Percentiles rank a stretch among this genome's conserved stretches.
Evolutionary conservation across 2,888 invertebrate species (phyloP).

Genomic region (Subacronicta megacephala): DNA sequence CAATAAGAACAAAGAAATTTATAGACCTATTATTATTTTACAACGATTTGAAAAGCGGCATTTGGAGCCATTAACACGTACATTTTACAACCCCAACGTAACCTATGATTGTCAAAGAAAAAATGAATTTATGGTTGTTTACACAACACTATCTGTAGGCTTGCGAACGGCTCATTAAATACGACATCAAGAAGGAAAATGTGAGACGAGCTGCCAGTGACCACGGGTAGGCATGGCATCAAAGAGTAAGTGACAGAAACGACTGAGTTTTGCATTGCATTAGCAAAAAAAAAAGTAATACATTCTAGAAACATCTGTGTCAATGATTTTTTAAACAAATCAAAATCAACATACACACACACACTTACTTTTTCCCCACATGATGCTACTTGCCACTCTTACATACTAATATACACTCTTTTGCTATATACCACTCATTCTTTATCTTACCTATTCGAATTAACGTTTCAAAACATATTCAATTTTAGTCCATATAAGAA

Average conservation of each 20-base stretch:
- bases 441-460: too few species aligned
- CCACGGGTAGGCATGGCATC: constrained; percentile 55
- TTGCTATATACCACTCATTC: too few species aligned
- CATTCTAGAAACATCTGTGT: constrained; percentile 13
- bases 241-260: constrained; percentile 54
- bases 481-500: neutral
- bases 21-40: constrained; percentile 22
- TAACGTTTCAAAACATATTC: too few species aligned
- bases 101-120: constrained; percentile 57
- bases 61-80: constrained; percentile 52
- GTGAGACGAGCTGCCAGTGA: constrained; percentile 58
- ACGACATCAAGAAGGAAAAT: constrained; percentile 75
- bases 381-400: too few species aligned
- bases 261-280: constrained; percentile 2
- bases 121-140: constrained; percentile 71
- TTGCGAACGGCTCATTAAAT: constrained; percentile 80
- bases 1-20: neutral
- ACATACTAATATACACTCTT: too few species aligned
- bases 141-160: constrained; percentile 62
- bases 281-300: too few species aligned
- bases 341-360: too few species aligned
- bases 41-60: constrained; percentile 30
- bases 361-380: too few species aligned
- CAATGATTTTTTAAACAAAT: neutral
- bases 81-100: constrained; percentile 54